Evolutionary conservation across 2,888 invertebrate genomes (phyloP).

Genomic region (Buathra laborator): DNA sequence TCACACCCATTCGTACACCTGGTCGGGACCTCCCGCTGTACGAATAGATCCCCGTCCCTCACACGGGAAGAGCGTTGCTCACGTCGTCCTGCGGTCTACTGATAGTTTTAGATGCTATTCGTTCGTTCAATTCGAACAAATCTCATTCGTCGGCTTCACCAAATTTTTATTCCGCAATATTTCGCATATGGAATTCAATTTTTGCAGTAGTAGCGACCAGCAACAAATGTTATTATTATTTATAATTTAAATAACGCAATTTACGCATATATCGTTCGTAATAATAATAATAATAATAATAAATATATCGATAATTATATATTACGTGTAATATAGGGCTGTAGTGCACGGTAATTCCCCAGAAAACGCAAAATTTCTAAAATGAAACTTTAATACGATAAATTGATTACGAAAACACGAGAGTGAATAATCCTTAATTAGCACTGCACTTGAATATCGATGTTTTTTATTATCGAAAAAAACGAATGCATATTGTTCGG

Average conservation of each 20-base stretch:
- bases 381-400: neutral
- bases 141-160: neutral
- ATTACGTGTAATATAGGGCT: too few relatives aligned
- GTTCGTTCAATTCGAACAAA: constrained; percentile 33
- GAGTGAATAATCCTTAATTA: neutral
- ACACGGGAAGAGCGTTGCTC: constrained; percentile 67
- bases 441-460: neutral
- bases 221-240: too few relatives aligned
- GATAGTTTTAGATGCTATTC: constrained; percentile 23
- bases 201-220: too few relatives aligned
- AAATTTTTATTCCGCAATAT: too few relatives aligned
- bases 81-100: constrained; percentile 37
- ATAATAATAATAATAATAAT: too few relatives aligned
- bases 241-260: too few relatives aligned
- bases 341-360: neutral
- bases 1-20: constrained; percentile 78
- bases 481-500: neutral
- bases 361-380: neutral
- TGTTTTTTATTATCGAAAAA: neutral
- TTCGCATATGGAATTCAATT: too few relatives aligned
- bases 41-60: constrained; percentile 66
- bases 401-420: neutral
- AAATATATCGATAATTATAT: too few relatives aligned
- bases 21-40: constrained; percentile 79
- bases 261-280: too few relatives aligned